Conservation (phyloP, 2,888 invertebrate species). For the Diplazon laetatorius region DNA sequence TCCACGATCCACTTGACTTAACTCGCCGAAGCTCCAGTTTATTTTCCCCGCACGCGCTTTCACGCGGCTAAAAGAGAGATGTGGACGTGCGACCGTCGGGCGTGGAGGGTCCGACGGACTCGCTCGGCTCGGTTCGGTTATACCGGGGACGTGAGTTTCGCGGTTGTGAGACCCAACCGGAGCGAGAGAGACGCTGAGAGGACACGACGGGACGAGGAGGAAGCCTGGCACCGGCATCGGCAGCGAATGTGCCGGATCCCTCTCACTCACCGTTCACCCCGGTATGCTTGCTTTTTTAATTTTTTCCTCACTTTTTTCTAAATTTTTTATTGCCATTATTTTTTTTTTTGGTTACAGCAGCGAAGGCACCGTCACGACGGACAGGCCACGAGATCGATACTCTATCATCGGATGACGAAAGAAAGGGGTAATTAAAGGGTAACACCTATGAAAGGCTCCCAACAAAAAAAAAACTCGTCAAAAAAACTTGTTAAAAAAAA, state of each 20-base stretch:
- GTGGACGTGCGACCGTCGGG: constrained; percentile 39
- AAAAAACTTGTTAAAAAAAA: too few species aligned
- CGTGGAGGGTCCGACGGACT: constrained; percentile 43
- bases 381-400: background rate
- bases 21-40: constrained; percentile 68
- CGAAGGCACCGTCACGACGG: background rate
- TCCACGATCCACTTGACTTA: constrained; percentile 66
- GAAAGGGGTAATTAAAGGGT: constrained; percentile 51
- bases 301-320: too few species aligned
- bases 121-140: constrained; percentile 11
- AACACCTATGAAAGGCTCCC: constrained; percentile 58
- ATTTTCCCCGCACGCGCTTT: constrained; percentile 66
- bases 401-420: constrained; percentile 29
- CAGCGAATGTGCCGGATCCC: constrained; percentile 26
- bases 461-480: too few species aligned
- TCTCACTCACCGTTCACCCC: constrained; percentile 16
- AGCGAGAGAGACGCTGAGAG: background rate
- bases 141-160: constrained; percentile 14
- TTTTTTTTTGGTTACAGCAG: too few species aligned
- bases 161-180: background rate
- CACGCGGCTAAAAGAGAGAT: constrained; percentile 58
- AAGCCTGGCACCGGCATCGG: constrained; percentile 1
- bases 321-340: too few species aligned
- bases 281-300: constrained; percentile 10
- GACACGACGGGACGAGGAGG: constrained; percentile 37